Conservation (phyloP, 1,140 invertebrate species). For the Euwallacea similis region DNA sequence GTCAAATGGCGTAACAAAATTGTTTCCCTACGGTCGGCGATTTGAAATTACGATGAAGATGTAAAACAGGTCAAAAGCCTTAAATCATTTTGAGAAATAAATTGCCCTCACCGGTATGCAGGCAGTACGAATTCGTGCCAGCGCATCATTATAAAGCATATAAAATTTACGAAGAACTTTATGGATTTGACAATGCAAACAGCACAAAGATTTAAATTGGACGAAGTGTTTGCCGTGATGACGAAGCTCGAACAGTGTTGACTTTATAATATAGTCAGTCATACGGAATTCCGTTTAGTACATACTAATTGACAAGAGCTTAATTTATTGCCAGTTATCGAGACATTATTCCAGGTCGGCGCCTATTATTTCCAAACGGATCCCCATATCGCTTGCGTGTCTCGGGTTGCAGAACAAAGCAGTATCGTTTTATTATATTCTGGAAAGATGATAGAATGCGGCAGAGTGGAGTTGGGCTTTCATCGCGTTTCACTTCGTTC, state of each 20-base stretch:
- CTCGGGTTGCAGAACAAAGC: constrained; percentile 16
- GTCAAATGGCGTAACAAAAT: background rate
- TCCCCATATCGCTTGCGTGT: constrained; percentile 19
- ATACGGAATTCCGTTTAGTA: constrained; percentile 21
- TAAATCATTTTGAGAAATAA: constrained; percentile 21
- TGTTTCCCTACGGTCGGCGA: constrained; percentile 4
- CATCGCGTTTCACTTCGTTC: constrained; percentile 9
- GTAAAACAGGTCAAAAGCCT: constrained; percentile 8
- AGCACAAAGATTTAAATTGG: constrained; percentile 16
- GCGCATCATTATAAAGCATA: constrained; percentile 25
- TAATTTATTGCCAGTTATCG: constrained; percentile 28
- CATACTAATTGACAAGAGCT: constrained; percentile 27
- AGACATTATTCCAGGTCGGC: constrained; percentile 22
- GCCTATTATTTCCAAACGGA: constrained; percentile 11
- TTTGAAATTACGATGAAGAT: constrained; percentile 15
- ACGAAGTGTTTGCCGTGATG: constrained; percentile 21
- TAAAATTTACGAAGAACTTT: constrained; percentile 26
- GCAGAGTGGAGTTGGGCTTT: constrained; percentile 19
- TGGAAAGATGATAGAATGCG: constrained; percentile 24
- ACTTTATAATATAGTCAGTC: constrained; percentile 18
- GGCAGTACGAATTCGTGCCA: constrained; percentile 17
- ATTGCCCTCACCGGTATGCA: constrained; percentile 19
- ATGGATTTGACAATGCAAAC: constrained; percentile 26
- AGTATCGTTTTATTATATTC: constrained; percentile 18
- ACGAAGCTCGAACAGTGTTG: constrained; percentile 13